These are phyloP conservation scores for Aphaenogaster floridana DNA, from an alignment of 1,140 invertebrate species.

Conservation along the genomic window DNA sequence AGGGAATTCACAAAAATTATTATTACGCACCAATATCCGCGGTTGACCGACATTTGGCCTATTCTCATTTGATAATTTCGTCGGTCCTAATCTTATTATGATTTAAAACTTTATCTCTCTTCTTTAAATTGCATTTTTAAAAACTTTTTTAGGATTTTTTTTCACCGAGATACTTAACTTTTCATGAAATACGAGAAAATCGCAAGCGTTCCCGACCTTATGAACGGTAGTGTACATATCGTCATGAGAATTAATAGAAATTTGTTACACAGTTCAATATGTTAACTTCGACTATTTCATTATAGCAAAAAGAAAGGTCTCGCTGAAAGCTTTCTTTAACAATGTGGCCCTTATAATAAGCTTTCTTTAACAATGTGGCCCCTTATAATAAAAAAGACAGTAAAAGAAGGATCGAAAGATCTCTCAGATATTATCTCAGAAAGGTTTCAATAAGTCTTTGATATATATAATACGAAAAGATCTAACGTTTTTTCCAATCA, in stretches of 20 bases:
- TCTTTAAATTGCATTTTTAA: too few relatives aligned
- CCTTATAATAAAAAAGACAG: conserved; percentile 18
- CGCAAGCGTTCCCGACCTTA: too few relatives aligned
- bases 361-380: neutral
- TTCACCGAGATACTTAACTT: too few relatives aligned
- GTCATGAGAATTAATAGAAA: neutral
- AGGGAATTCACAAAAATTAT: too few relatives aligned
- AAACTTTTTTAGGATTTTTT: too few relatives aligned
- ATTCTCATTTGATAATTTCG: too few relatives aligned
- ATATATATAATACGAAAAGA: neutral
- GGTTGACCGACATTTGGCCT: too few relatives aligned
- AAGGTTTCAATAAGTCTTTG: conserved; percentile 12
- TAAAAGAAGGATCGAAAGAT: neutral
- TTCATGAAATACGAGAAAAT: too few relatives aligned
- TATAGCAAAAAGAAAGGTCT: conserved; percentile 5
- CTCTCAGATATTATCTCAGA: conserved; percentile 35
- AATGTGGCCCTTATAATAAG: neutral
- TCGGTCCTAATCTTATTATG: too few relatives aligned
- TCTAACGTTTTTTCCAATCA: neutral
- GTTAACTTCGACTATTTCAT: neutral
- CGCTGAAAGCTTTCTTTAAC: conserved; percentile 3
- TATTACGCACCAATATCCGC: too few relatives aligned
- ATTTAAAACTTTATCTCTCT: too few relatives aligned
- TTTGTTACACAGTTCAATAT: neutral
- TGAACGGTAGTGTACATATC: neutral